Percentiles rank a stretch among this genome's conserved stretches.
Conservation (phyloP, 2,113 vertebrate species). For the Morphnarchus princeps region DNA sequence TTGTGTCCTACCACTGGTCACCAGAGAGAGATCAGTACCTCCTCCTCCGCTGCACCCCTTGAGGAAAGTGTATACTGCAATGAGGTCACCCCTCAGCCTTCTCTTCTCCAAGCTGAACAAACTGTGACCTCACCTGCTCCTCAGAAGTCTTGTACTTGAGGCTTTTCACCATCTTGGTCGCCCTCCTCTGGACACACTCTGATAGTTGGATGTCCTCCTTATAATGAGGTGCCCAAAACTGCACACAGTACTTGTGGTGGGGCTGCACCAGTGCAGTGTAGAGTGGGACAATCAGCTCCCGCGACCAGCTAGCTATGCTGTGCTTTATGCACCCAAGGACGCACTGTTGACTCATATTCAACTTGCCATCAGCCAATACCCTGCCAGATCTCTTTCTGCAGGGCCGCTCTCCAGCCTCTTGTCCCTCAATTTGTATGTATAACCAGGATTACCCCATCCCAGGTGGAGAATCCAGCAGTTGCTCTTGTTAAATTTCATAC, state of each 20-base stretch:
- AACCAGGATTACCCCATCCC: not conserved
- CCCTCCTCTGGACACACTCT: not conserved
- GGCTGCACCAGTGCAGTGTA: not conserved
- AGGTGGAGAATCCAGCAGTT: not conserved
- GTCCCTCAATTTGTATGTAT: not conserved
- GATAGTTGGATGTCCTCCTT: not conserved
- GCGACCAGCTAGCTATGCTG: fast-evolving
- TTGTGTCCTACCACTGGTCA: not conserved
- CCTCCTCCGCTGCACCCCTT: fast-evolving
- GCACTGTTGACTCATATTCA: not conserved
- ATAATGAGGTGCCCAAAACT: not conserved
- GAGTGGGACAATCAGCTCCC: not conserved
- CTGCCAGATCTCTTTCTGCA: not conserved
- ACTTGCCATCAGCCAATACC: not conserved
- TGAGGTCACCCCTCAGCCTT: not conserved
- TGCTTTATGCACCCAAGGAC: not conserved
- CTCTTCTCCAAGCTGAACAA: not conserved
- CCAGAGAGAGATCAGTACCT: not conserved
- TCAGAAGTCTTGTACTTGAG: not conserved
- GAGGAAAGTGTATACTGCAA: not conserved
- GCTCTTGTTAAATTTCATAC: not conserved
- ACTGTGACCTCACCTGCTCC: not conserved
- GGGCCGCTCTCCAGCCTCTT: not conserved
- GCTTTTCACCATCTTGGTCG: not conserved
- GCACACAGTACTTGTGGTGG: no score